Base-by-base conservation (phyloP, 2,888 invertebrate species). In the Acleris laterana region DNA sequence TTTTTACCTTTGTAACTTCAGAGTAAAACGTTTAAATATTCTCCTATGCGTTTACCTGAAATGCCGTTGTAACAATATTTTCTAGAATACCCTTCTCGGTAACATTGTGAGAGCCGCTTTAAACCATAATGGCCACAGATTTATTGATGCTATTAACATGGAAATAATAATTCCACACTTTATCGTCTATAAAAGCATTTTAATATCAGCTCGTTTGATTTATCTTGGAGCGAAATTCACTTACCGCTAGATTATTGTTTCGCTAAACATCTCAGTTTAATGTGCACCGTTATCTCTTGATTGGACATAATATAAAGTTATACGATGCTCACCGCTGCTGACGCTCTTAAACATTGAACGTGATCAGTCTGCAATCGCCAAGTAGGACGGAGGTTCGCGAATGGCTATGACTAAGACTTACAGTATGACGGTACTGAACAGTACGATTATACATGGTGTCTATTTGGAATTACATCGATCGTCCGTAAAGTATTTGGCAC, bases 81-180 rank as follows among this genome's bases (percentile, higher is more conserved):
- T 42, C 53, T 38, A 17, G 28, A 28, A n/a, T n/a, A 32, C 55
- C 55, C 16, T 38, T 19, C 22, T 52, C 49, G 55, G 22, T 32
- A 58, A 62, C 72, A 71, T 77, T 76, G 83, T 85, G 76, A 80
- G 83, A 80, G 80, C 79, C 80, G 79, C 78, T 76, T 71, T 75
- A 72, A 76, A 73, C 77, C 74, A 78, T 85, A 76, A 83, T 77
- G 73, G 78, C 76, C 76, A 55, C 28, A 73, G 78, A 90, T 90
- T 90, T 90, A 90, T 89, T 75, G 86, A 68, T 65, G 84, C 88
- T 80, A 89, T 90, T 85, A 89, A 88, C 89, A 87, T 84, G 87
- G 81, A 85, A 87, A 90, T 89, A 88, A 89, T 89, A 87, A 88
- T 89, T 85, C 78, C 77, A 74, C 79, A 82, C 81, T 89, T 90